Evolutionary conservation across 2,888 invertebrate genomes (phyloP), one percentile per base, ranked within the genome.

Genomic region (Phlogophora meticulosa): DNA sequence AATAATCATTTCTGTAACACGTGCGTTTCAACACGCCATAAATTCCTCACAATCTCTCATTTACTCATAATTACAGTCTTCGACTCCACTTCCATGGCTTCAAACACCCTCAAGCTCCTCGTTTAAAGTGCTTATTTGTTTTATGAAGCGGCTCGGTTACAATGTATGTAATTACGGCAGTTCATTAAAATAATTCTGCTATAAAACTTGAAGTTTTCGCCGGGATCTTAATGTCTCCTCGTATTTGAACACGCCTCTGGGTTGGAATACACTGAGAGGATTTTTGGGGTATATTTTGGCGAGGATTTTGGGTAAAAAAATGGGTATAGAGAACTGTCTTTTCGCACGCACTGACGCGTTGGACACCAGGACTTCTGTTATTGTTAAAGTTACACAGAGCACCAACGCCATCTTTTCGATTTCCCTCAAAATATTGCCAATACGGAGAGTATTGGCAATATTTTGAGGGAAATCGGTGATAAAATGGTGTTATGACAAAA

Each of bases 111-210:
- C 24, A 48, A 43, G 28, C 11, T 42, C 42, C 22, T 1, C 24
- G n/a, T 48, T 24, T 56, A 0, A 48, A 80, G 62, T 53, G 76
- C 76, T 76, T 76, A 80, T 76, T 76, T 76, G 80, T 69, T 80
- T 58, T 69, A 76, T 46, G 63, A 72, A 69, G 58, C 55, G 24
- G 38, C 28, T 67, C 57, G 59, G 66, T 80, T 66, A 84, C 76
- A 80, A 81, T 82, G 80, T 83, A 77, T 80, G 76, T 81, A 87
- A 88, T 88, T 85, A 85, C 74, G 51, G 74, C 79, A 83, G 78
- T 85, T 84, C 87, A 90, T 89, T 88, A 88, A 85, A 88, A 88
- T 88, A 88, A 87, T 88, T 81, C 66, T 49, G 76, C 75, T 64
- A 84, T 88, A 88, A 89, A 89, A 85, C 83, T 81, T 65, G 53